phyloP scores from a whole-genome alignment of 2,888 invertebrate species.

The Boloria euphrosyne region DNA sequence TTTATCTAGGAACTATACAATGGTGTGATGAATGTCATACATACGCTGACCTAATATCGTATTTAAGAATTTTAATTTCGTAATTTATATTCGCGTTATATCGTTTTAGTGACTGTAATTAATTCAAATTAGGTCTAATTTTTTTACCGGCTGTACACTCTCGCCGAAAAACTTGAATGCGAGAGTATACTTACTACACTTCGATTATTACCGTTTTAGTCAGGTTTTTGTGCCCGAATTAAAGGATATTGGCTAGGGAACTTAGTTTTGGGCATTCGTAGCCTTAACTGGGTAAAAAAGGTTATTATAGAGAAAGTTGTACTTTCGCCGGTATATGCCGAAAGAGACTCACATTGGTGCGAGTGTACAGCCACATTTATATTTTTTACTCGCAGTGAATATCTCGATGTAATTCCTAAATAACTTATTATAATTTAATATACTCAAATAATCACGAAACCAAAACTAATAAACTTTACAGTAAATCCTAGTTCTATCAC shows the following conservation, averaged over 20 bases:
- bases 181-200: no score
- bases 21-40: slow-evolving; percentile 45
- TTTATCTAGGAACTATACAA: slow-evolving; percentile 71
- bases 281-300: no score
- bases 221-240: no score
- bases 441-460: slow-evolving; percentile 26
- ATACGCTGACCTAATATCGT: slow-evolving; percentile 23
- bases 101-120: slow-evolving; percentile 1
- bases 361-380: no score
- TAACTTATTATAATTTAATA: slow-evolving; percentile 20
- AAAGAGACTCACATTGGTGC: no score
- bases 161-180: no score
- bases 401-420: slow-evolving; percentile 17
- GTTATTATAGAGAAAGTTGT: no score
- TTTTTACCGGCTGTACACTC: slow-evolving; percentile 2
- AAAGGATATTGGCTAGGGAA: no score
- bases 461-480: slow-evolving; percentile 37
- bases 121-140: slow-evolving; percentile 3
- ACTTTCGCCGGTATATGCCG: no score
- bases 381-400: neutral
- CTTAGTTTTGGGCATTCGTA: no score
- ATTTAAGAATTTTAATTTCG: slow-evolving; percentile 17
- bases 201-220: no score
- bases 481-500: slow-evolving; percentile 77
- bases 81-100: slow-evolving; percentile 1